phyloP scores from a whole-genome alignment of 2,888 invertebrate genomes.

The Choristoneura rosaceana region DNA sequence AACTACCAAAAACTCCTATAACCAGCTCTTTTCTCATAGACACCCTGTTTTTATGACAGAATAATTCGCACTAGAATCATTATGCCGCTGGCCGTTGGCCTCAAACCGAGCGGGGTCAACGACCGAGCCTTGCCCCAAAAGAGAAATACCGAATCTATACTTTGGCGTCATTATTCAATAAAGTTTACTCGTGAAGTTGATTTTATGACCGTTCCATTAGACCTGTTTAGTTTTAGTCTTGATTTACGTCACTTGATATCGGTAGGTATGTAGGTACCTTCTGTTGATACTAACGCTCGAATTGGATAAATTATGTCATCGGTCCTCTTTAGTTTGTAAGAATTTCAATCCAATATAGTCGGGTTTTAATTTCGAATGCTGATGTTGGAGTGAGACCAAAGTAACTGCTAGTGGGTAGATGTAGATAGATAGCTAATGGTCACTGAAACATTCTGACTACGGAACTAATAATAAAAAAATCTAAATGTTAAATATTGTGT shows the following conservation, averaged over 20 bases:
- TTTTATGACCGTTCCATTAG: constrained; percentile 29
- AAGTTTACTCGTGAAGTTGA: constrained; percentile 30
- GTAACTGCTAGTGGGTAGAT: no score
- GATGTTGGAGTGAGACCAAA: neutral
- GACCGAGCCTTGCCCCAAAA: constrained; percentile 59
- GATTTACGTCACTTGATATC: neutral
- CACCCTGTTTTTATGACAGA: constrained; percentile 44
- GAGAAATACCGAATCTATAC: constrained; percentile 45
- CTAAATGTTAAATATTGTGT: no score
- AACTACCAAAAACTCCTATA: constrained; percentile 7
- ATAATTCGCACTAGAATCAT: constrained; percentile 60
- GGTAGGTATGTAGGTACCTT: neutral
- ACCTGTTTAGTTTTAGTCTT: constrained; percentile 19
- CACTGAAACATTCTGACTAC: no score
- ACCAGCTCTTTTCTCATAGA: constrained; percentile 20
- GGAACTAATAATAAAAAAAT: no score
- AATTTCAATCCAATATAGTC: neutral
- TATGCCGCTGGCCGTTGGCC: constrained; percentile 53
- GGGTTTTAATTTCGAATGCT: no score
- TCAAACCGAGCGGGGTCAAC: constrained; percentile 56
- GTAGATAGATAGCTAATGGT: no score
- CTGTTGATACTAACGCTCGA: neutral
- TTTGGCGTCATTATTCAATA: constrained; percentile 36
- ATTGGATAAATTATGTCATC: neutral
- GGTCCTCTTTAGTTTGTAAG: neutral